A percentile compares a stretch with the other conserved stretches of the same genome.
Conservation (phyloP, 2,888 invertebrate species). For the Salticus scenicus region DNA sequence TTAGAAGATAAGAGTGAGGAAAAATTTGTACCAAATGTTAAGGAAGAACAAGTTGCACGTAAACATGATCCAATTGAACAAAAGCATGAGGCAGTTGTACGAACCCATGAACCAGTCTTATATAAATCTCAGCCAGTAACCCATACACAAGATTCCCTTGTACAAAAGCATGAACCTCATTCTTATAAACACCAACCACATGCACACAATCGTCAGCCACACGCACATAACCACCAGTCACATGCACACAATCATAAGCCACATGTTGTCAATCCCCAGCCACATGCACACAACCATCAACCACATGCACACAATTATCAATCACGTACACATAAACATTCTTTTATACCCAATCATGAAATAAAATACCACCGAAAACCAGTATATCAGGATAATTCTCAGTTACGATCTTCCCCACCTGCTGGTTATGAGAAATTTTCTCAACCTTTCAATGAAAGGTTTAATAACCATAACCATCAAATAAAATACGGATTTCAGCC, state of each 20-base stretch:
- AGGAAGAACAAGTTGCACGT: no score
- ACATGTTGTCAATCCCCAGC: no score
- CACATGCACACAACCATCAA: no score
- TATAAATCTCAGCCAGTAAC: background rate
- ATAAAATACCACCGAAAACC: background rate
- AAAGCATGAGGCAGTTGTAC: no score
- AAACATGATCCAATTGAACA: no score
- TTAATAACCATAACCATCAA: background rate
- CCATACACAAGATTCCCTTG: background rate
- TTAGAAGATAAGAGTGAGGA: background rate
- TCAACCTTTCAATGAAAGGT: background rate
- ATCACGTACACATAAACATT: background rate
- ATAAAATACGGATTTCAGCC: background rate
- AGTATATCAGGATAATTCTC: background rate
- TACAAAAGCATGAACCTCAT: background rate
- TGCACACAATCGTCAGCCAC: no score
- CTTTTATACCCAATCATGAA: background rate
- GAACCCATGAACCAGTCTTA: no score
- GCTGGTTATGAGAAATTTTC: background rate
- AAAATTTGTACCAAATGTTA: background rate
- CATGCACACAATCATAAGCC: no score
- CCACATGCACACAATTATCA: background rate
- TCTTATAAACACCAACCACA: no score
- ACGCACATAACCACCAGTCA: no score
- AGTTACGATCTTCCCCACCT: background rate